A percentile compares a stretch with the other conserved stretches of the same genome.
Conservation (phyloP, 2,888 invertebrate species). For the Nesidiocoris tenuis region DNA sequence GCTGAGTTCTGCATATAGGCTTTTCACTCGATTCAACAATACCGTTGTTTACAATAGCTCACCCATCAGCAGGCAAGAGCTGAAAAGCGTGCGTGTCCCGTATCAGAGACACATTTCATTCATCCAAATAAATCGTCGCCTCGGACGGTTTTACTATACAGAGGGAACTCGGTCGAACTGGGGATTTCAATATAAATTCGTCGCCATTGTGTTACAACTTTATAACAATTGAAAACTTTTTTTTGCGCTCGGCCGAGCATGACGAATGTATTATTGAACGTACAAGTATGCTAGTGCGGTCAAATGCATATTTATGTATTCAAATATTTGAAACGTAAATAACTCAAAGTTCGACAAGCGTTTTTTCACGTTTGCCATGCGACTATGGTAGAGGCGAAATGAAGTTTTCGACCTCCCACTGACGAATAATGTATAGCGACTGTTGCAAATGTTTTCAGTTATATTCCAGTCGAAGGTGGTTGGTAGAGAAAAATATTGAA, state of each 20-base stretch:
- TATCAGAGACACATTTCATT: constrained; percentile 18
- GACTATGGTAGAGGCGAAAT: no score
- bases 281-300: no score
- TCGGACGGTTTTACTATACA: not conserved
- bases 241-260: not conserved
- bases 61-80: constrained; percentile 5
- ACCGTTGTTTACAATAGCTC: constrained; percentile 21
- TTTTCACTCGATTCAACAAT: constrained; percentile 9
- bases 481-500: no score
- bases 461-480: no score
- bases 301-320: no score
- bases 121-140: constrained; percentile 17
- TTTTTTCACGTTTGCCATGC: no score
- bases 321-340: no score
- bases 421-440: no score
- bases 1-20: not conserved
- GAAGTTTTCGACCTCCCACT: no score
- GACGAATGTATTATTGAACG: no score
- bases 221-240: constrained; percentile 13
- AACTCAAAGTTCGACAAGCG: no score
- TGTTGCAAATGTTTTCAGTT: no score
- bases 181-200: constrained; percentile 17
- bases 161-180: not conserved
- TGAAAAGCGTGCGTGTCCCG: constrained; percentile 4
- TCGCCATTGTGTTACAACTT: constrained; percentile 22